phyloP scores from a whole-genome alignment of 2,888 invertebrate genomes.

The Mythimna impura region DNA sequence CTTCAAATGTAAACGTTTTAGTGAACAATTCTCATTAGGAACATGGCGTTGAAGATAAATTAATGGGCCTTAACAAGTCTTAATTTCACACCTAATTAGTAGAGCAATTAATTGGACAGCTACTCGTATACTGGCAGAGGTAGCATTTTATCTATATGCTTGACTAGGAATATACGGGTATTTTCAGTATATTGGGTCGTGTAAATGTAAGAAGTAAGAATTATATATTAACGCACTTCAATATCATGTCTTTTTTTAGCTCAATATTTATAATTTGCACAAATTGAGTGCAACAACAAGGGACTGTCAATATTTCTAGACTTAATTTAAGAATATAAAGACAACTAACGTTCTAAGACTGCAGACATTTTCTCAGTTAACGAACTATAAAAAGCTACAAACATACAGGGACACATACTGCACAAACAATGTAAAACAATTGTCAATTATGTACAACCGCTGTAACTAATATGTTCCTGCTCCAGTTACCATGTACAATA shows the following conservation, averaged over 20 bases:
- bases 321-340: not conserved
- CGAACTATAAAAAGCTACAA: constrained; percentile 27
- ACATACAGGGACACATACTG: not conserved
- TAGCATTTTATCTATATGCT: not conserved
- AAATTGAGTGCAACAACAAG: not conserved
- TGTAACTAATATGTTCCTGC: constrained; percentile 75
- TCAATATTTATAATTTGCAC: not conserved
- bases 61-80: constrained; percentile 25
- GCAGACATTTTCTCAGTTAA: constrained; percentile 20
- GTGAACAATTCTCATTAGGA: constrained; percentile 12
- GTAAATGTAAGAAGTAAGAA: not conserved
- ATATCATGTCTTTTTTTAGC: too few relatives aligned
- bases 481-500: constrained; percentile 81
- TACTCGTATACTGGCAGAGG: constrained; percentile 6
- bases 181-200: not conserved
- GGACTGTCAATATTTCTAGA: not conserved
- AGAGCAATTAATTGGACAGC: not conserved
- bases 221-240: not conserved
- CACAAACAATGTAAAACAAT: constrained; percentile 60
- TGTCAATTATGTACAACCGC: constrained; percentile 62
- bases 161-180: not conserved
- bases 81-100: constrained; percentile 50
- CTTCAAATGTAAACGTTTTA: constrained; percentile 2
- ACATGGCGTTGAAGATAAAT: not conserved
- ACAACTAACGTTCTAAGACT: not conserved